phyloP scores from a whole-genome alignment of 2,113 vertebrate genomes.

The Amblyopsis rosae region DNA sequence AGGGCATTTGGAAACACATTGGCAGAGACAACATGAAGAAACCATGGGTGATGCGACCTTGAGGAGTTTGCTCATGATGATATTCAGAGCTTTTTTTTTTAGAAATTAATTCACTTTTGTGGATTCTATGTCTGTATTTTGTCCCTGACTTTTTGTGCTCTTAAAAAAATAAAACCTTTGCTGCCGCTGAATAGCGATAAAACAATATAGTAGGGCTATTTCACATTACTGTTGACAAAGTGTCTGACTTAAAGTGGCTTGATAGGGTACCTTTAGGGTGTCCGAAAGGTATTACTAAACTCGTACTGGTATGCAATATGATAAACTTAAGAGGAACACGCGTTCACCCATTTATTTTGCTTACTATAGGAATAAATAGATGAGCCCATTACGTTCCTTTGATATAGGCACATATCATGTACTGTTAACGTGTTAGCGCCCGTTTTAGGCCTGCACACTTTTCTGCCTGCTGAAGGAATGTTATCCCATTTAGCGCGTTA shows the following conservation, averaged over 20 bases:
- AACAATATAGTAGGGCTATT: constrained; percentile 26
- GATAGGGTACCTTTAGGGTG: background rate
- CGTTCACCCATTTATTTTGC: no score
- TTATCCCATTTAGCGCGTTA: no score
- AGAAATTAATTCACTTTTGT: no score
- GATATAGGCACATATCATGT: background rate
- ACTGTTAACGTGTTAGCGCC: no score
- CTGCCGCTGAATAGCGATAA: constrained; percentile 14
- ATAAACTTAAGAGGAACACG: background rate
- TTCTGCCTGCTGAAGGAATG: no score
- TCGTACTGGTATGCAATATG: background rate
- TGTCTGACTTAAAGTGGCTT: constrained; percentile 1
- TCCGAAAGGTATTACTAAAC: background rate
- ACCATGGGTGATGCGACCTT: background rate
- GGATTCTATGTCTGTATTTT: no score
- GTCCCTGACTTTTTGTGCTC: no score
- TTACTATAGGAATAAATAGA: no score
- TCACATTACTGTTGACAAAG: constrained; percentile 33
- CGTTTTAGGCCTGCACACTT: no score
- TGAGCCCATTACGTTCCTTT: background rate
- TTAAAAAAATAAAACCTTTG: background rate
- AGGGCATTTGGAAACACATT: background rate
- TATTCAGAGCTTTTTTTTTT: background rate
- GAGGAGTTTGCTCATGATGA: background rate
- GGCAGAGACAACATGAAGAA: background rate